These are phyloP conservation scores for Egretta garzetta DNA, from an alignment of 2,113 vertebrate species.

Conservation along the genomic window DNA sequence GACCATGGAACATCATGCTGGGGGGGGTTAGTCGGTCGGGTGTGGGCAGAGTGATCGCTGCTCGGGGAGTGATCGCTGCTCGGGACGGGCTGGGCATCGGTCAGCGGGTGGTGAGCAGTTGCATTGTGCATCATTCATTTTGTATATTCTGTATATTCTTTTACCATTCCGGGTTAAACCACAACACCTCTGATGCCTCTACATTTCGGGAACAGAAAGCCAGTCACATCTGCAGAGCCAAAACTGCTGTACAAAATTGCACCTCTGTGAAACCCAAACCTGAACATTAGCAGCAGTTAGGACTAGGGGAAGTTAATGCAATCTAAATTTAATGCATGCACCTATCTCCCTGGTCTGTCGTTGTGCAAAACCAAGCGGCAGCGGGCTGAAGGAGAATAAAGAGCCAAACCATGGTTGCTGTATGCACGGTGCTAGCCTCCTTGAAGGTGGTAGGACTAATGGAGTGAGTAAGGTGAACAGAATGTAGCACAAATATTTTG, in stretches of 20 bases:
- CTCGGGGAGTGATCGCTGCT: too few species aligned
- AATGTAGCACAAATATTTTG: constrained; percentile 33
- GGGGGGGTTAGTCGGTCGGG: too few species aligned
- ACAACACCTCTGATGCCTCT: fast-evolving
- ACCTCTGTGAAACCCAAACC: not conserved
- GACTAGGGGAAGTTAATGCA: not conserved
- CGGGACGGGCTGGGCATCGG: too few species aligned
- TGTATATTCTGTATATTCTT: too few species aligned
- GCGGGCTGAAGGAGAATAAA: not conserved
- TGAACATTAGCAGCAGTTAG: not conserved
- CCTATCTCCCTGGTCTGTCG: not conserved
- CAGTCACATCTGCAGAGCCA: not conserved
- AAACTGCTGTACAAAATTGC: not conserved
- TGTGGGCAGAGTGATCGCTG: too few species aligned
- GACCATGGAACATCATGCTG: too few species aligned
- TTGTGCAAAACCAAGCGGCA: not conserved
- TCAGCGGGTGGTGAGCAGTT: too few species aligned
- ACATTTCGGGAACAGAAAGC: not conserved
- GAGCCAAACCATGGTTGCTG: not conserved
- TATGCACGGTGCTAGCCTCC: not conserved
- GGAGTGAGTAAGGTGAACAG: constrained; percentile 23
- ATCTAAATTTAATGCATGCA: not conserved
- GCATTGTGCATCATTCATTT: too few species aligned
- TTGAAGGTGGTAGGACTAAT: constrained; percentile 24
- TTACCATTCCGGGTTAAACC: too few species aligned